Conservation (phyloP, 2,113 vertebrate genomes). For the Hippocampus zosterae region DNA sequence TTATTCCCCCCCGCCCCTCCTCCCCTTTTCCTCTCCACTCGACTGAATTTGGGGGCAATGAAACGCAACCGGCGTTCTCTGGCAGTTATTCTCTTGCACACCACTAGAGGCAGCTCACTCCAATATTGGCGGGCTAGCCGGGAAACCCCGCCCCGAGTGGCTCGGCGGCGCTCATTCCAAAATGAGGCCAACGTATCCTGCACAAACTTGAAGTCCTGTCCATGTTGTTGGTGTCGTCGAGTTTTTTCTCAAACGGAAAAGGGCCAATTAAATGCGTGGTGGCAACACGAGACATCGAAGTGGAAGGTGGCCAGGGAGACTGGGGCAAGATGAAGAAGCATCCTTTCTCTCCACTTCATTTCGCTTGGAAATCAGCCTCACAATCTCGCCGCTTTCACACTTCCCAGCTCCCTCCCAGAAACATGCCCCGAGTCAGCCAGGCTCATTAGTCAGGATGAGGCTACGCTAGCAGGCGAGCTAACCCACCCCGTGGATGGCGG, state of each 20-base stretch:
- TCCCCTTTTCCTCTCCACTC: constrained; percentile 21
- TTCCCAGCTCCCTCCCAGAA: constrained; percentile 35
- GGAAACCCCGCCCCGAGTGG: no score
- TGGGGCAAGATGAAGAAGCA: constrained; percentile 33
- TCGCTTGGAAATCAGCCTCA: constrained; percentile 75
- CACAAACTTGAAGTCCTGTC: no score
- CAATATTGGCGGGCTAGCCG: no score
- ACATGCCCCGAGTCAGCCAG: constrained; percentile 47
- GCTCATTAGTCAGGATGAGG: constrained; percentile 69
- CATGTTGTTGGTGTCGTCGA: no score
- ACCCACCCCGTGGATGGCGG: constrained; percentile 17
- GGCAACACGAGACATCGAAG: not conserved
- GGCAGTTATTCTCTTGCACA: no score
- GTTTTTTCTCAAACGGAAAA: constrained; percentile 1
- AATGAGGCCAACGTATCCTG: no score
- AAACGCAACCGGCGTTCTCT: not conserved
- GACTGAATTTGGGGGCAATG: constrained; percentile 1
- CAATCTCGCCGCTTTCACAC: constrained; percentile 53
- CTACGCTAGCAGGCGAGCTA: constrained; percentile 54
- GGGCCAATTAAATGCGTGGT: not conserved
- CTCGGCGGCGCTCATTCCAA: no score
- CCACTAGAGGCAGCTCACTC: no score
- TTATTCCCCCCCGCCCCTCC: constrained; percentile 35
- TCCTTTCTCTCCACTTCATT: constrained; percentile 70
- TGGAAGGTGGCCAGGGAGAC: not conserved